Percentiles rank a stretch among this genome's conserved stretches.
These are phyloP conservation scores for Panthera uncia DNA, from an alignment of 2,113 vertebrate genomes.

Conservation along the genomic window DNA sequence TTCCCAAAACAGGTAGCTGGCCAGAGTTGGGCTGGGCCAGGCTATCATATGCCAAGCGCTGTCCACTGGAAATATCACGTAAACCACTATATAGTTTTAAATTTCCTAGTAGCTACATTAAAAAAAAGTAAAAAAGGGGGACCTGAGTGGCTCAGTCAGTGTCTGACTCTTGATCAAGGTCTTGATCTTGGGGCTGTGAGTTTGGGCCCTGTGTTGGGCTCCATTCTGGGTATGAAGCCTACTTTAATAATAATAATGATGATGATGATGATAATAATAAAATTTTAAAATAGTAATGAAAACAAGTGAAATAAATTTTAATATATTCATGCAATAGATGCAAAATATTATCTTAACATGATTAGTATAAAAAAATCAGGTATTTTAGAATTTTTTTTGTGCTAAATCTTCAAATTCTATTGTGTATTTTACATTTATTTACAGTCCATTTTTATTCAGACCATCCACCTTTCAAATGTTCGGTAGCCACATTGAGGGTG, in stretches of 20 bases:
- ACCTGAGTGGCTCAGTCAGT: too few species aligned
- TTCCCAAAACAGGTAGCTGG: not conserved
- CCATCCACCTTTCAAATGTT: not conserved
- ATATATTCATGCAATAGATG: not conserved
- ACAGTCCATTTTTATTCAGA: not conserved
- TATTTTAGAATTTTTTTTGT: not conserved
- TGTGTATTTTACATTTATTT: not conserved
- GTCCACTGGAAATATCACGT: not conserved
- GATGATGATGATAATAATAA: too few species aligned
- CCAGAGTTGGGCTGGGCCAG: not conserved
- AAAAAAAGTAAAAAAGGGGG: not conserved
- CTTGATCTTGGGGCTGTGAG: too few species aligned
- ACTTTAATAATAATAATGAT: too few species aligned
- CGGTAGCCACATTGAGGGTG: not conserved
- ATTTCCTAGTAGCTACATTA: not conserved
- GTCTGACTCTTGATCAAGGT: too few species aligned
- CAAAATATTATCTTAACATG: not conserved
- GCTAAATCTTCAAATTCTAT: not conserved
- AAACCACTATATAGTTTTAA: not conserved
- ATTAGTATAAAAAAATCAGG: not conserved
- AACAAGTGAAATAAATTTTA: not conserved
- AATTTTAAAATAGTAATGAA: too few species aligned
- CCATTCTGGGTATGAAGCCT: too few species aligned
- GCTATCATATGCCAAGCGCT: not conserved
- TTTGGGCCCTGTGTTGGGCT: too few species aligned